Percentiles rank a stretch among this genome's conserved stretches.
Evolutionary conservation across 2,113 vertebrate genomes (phyloP).

Genomic region (Phoxinus phoxinus): DNA sequence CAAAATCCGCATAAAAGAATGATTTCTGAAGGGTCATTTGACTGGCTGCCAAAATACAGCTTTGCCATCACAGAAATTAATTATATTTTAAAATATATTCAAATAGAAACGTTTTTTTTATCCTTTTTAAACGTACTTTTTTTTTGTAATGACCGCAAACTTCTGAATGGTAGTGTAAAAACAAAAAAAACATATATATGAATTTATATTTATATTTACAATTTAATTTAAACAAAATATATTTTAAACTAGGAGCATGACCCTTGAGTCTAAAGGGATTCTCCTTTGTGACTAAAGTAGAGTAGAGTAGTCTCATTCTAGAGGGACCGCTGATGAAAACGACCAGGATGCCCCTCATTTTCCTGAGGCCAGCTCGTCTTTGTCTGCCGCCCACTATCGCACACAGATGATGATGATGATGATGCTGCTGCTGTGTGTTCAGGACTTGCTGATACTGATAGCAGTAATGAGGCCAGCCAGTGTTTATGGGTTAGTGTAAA

Average conservation of each 20-base stretch:
- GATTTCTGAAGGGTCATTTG: no score
- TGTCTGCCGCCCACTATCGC: background rate
- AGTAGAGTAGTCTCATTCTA: background rate
- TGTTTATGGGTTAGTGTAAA: constrained; percentile 79
- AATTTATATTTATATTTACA: no score
- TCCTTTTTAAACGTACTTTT: no score
- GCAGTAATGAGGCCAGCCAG: constrained; percentile 63
- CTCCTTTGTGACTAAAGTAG: background rate
- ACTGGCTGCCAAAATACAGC: background rate
- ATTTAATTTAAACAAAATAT: no score
- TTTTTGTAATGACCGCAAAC: background rate
- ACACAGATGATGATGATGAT: background rate
- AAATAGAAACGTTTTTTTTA: no score
- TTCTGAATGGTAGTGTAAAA: background rate
- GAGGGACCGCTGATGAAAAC: background rate
- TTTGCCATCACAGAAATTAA: background rate
- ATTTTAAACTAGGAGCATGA: background rate
- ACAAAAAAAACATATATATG: no score
- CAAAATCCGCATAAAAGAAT: no score
- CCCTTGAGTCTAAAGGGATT: background rate
- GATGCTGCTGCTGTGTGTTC: constrained; percentile 4
- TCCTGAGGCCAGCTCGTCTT: background rate
- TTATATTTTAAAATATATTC: no score
- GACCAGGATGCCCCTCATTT: background rate
- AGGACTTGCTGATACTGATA: constrained; percentile 11